These are phyloP conservation scores for Hippocampus guttulatus DNA, from an alignment of 2,113 vertebrate species.

Conservation along the genomic window DNA sequence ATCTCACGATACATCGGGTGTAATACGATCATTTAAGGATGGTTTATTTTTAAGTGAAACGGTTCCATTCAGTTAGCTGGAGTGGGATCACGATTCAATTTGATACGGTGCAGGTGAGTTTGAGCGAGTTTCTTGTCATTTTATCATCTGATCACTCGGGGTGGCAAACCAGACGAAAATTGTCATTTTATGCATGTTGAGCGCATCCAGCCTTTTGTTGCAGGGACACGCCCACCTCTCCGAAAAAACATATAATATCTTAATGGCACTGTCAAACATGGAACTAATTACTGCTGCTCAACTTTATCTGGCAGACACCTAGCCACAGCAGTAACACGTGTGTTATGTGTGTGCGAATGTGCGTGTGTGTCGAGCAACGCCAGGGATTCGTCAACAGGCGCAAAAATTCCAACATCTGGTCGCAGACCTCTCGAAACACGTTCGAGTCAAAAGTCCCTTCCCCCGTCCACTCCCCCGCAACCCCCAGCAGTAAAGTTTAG, in stretches of 20 bases:
- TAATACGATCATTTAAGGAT: too few species aligned
- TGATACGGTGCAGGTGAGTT: too few species aligned
- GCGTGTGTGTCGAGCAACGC: slow-evolving; percentile 25
- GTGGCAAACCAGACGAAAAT: not conserved
- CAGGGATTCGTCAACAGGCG: slow-evolving; percentile 64
- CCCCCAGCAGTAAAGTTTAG: not conserved
- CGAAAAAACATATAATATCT: slow-evolving; percentile 46
- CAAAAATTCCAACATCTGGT: slow-evolving; percentile 72
- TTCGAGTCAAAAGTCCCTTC: slow-evolving; percentile 4
- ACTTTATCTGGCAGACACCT: slow-evolving; percentile 30
- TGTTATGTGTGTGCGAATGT: slow-evolving; percentile 17
- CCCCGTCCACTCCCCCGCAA: too few species aligned
- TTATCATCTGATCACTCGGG: not conserved
- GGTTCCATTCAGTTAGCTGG: too few species aligned
- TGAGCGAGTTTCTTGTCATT: too few species aligned
- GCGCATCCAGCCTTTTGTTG: not conserved
- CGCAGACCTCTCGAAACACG: slow-evolving; percentile 25
- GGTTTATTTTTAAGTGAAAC: too few species aligned
- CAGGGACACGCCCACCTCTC: slow-evolving; percentile 6
- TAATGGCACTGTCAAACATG: slow-evolving; percentile 60
- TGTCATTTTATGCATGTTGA: not conserved
- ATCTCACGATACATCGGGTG: too few species aligned
- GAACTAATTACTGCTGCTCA: slow-evolving; percentile 55
- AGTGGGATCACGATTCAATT: too few species aligned
- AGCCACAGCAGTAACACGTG: slow-evolving; percentile 25